Conservation (phyloP, 2,888 invertebrate genomes). For the Tenthredo mesomela region DNA sequence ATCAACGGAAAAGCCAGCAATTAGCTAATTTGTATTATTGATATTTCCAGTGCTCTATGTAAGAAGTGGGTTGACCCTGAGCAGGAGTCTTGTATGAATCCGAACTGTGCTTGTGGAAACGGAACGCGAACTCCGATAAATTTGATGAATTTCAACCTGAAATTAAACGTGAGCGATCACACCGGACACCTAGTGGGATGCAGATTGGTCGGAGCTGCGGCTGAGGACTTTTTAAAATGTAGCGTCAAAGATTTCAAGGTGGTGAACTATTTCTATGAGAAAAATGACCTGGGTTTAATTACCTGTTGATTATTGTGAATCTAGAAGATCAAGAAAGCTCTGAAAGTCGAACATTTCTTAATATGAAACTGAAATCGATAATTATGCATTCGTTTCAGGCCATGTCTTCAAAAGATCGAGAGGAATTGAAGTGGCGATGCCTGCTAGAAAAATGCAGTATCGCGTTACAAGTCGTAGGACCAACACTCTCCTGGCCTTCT, state of each 20-base stretch:
- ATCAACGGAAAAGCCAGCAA: neutral
- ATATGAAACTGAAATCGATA: conserved; percentile 9
- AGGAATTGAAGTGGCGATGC: conserved; percentile 69
- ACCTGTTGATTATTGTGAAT: conserved; percentile 5
- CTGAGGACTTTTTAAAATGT: conserved; percentile 69
- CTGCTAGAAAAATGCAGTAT: conserved; percentile 67
- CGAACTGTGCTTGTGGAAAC: conserved; percentile 74
- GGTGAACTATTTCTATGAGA: conserved; percentile 17
- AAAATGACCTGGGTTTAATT: conserved; percentile 32
- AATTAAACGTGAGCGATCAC: conserved; percentile 72
- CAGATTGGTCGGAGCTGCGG: conserved; percentile 67
- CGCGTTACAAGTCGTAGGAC: conserved; percentile 72
- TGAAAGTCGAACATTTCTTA: neutral
- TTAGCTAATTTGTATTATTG: neutral
- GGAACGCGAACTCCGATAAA: conserved; percentile 70
- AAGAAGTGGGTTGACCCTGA: conserved; percentile 65
- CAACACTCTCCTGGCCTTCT: conserved; percentile 64
- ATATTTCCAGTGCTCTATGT: conserved; percentile 69
- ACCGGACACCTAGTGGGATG: conserved; percentile 76
- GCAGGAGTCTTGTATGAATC: conserved; percentile 74
- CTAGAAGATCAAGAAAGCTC: neutral
- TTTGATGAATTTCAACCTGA: conserved; percentile 66
- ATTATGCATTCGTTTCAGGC: conserved; percentile 59
- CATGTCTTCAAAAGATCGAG: conserved; percentile 66
- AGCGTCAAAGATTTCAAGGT: conserved; percentile 69